Conservation (phyloP, 2,888 invertebrate genomes). For the Tiliacea aurago region DNA sequence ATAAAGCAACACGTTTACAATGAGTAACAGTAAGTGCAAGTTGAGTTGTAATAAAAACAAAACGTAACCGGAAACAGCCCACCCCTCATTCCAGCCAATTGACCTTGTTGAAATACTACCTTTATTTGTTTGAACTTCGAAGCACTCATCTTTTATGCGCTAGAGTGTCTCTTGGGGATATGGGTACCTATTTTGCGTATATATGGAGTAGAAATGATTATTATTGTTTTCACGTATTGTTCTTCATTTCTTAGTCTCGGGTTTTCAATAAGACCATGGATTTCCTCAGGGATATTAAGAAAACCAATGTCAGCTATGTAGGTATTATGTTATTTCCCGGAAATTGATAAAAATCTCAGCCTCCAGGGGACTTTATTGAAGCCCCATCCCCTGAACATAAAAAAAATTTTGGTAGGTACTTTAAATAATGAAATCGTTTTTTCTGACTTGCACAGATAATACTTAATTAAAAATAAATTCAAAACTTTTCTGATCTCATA, state of each 20-base stretch:
- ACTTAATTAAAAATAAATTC: not conserved
- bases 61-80: slow-evolving; percentile 1
- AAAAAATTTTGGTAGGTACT: too few species aligned
- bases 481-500: slow-evolving; percentile 1
- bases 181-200: not conserved
- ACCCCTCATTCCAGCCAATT: slow-evolving; percentile 9
- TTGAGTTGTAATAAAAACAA: slow-evolving; percentile 43
- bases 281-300: not conserved
- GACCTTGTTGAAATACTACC: slow-evolving; percentile 14
- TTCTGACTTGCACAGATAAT: not conserved
- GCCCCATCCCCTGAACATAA: not conserved
- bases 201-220: not conserved
- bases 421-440: not conserved
- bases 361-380: not conserved
- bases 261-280: not conserved
- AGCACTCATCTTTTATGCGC: slow-evolving; percentile 9
- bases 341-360: not conserved
- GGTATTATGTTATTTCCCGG: not conserved
- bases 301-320: not conserved
- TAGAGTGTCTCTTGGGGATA: not conserved
- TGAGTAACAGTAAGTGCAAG: slow-evolving; percentile 39
- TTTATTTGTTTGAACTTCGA: slow-evolving; percentile 26
- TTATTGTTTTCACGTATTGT: too few species aligned
- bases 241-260: not conserved
- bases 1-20: slow-evolving; percentile 36